phyloP scores from a whole-genome alignment of 2,888 invertebrate genomes.

The Dione vanillae region DNA sequence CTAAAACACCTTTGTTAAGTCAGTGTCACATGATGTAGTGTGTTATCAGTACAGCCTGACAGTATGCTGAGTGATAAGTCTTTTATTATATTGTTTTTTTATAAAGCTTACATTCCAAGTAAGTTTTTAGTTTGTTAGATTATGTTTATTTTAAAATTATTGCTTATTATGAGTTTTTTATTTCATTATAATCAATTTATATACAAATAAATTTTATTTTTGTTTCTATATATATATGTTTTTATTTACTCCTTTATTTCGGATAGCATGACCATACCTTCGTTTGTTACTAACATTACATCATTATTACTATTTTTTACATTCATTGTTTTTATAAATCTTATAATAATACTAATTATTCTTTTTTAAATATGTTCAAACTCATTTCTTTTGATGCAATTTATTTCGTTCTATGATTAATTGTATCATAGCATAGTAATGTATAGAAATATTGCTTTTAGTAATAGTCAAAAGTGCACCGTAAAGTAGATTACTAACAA shows the following conservation, averaged over 20 bases:
- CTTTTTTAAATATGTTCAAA: background rate
- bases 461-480: background rate
- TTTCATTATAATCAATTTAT: background rate
- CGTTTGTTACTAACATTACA: background rate
- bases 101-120: constrained; percentile 53
- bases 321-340: background rate
- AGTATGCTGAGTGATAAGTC: too few species aligned
- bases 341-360: background rate
- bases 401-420: too few species aligned
- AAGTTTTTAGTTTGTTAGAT: constrained; percentile 48
- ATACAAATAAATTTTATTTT: constrained; percentile 23
- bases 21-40: constrained; percentile 21
- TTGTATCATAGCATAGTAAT: background rate
- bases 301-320: background rate
- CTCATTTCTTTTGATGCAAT: background rate
- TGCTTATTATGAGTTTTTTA: constrained; percentile 6
- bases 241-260: constrained; percentile 19
- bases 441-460: constrained; percentile 2
- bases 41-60: background rate
- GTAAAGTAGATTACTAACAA: constrained; percentile 13
- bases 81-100: constrained; percentile 10
- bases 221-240: constrained; percentile 13
- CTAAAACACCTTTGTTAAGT: constrained; percentile 10
- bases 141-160: constrained; percentile 2
- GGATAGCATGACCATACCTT: background rate